phyloP scores from a whole-genome alignment of 2,797 vertebrate species.

The Pantherophis alleghaniensis region DNA sequence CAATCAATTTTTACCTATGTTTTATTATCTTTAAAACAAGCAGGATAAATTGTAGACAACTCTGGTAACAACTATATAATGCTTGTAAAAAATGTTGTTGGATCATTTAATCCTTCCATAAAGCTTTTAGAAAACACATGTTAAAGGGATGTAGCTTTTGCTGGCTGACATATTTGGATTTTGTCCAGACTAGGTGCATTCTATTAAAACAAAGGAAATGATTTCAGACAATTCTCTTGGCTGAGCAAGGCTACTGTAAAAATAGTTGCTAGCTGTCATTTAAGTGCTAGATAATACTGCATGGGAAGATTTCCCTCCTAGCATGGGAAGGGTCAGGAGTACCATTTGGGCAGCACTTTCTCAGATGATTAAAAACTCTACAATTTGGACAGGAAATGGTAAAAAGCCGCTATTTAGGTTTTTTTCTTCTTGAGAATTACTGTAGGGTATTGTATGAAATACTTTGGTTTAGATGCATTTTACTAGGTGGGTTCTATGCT shows the following conservation, averaged over 20 bases:
- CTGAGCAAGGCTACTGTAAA: not conserved
- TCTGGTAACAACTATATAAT: not conserved
- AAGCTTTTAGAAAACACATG: slow-evolving; percentile 15
- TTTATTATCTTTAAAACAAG: not conserved
- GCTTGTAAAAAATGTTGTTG: not conserved
- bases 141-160: slow-evolving; percentile 28
- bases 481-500: slow-evolving; percentile 46
- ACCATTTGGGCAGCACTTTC: slow-evolving; percentile 12
- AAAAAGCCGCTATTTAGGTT: not conserved
- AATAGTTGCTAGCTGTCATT: not conserved
- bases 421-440: slow-evolving; percentile 46
- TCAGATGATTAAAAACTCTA: slow-evolving; percentile 1
- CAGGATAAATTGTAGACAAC: not conserved
- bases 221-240: not conserved
- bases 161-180: slow-evolving; percentile 34
- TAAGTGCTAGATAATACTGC: not conserved
- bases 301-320: not conserved
- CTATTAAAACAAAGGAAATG: slow-evolving; percentile 23
- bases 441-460: slow-evolving; percentile 51
- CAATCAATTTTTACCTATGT: not conserved
- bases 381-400: slow-evolving; percentile 35
- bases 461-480: slow-evolving; percentile 36
- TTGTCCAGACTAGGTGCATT: slow-evolving; percentile 37
- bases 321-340: slow-evolving; percentile 5
- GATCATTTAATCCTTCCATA: slow-evolving; percentile 25